These are phyloP conservation scores for Morone chrysops DNA, from an alignment of 2,113 vertebrate species.

Conservation along the genomic window DNA sequence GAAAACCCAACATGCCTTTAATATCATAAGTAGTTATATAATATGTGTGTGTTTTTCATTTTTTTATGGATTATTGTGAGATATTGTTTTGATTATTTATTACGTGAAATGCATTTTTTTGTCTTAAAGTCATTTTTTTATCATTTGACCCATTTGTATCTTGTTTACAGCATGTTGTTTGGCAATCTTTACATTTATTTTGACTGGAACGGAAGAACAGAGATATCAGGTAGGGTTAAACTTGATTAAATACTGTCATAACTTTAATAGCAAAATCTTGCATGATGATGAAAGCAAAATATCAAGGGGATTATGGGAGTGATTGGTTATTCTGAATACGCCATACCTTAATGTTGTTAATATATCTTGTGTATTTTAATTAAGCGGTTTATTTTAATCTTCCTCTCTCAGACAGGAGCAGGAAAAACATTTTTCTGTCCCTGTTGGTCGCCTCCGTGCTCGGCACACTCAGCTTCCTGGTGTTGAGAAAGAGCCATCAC, in stretches of 20 bases:
- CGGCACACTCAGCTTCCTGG: constrained; percentile 94
- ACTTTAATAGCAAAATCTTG: not conserved
- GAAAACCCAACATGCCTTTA: no score
- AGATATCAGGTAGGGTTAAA: constrained; percentile 90
- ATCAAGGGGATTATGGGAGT: constrained; percentile 21
- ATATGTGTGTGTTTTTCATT: no score
- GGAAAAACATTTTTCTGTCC: constrained; percentile 91
- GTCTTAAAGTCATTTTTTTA: constrained; percentile 2
- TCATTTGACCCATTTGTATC: not conserved
- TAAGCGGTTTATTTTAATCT: constrained; percentile 47
- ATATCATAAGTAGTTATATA: no score
- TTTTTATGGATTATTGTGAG: not conserved
- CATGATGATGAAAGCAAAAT: constrained; percentile 17
- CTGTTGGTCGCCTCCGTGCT: constrained; percentile 91
- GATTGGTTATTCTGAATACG: constrained; percentile 30
- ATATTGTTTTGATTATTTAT: not conserved
- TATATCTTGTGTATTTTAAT: constrained; percentile 48
- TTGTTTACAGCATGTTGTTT: constrained; percentile 92
- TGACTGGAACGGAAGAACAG: constrained; percentile 93
- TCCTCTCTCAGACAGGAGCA: constrained; percentile 87
- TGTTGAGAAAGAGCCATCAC: constrained; percentile 84
- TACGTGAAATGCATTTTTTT: not conserved
- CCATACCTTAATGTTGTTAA: constrained; percentile 14
- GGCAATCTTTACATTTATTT: constrained; percentile 98
- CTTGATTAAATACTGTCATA: not conserved